Percentiles rank a stretch among this genome's conserved stretches.
Conservation (phyloP, 2,888 invertebrate genomes). For the Desoria tigrina region DNA sequence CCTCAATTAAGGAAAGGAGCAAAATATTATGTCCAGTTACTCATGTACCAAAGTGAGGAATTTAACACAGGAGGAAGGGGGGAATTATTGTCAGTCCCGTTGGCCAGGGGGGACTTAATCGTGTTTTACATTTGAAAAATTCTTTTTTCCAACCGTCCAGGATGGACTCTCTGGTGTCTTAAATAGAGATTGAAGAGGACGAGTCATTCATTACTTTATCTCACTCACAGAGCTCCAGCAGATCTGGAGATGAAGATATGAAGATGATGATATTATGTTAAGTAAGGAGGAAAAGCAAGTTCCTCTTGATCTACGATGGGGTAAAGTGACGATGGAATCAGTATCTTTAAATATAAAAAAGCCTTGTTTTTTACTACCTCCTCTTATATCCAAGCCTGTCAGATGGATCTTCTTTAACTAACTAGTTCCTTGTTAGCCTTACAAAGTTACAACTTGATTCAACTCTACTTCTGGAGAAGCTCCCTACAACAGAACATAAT, state of each 20-base stretch:
- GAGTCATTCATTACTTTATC: constrained; percentile 17
- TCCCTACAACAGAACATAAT: not conserved
- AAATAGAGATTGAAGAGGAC: constrained; percentile 1
- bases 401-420: constrained; percentile 17
- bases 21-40: not conserved
- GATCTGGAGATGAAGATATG: constrained; percentile 11
- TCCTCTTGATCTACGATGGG: constrained; percentile 24
- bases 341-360: constrained; percentile 23
- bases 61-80: constrained; percentile 4
- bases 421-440: constrained; percentile 18
- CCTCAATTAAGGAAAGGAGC: not conserved
- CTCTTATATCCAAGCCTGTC: constrained; percentile 17
- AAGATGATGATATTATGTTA: constrained; percentile 14
- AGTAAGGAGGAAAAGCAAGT: not conserved
- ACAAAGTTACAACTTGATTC: not conserved
- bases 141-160: not conserved
- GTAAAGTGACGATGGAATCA: constrained; percentile 39
- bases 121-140: not conserved
- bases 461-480: too few relatives aligned
- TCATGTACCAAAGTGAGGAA: not conserved
- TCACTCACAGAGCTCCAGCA: too few relatives aligned
- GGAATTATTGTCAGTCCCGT: too few relatives aligned
- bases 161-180: not conserved
- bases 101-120: not conserved
- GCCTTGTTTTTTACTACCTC: constrained; percentile 17